These are phyloP conservation scores for Hyphantria cunea DNA, from an alignment of 1,140 invertebrate genomes.

Conservation along the genomic window DNA sequence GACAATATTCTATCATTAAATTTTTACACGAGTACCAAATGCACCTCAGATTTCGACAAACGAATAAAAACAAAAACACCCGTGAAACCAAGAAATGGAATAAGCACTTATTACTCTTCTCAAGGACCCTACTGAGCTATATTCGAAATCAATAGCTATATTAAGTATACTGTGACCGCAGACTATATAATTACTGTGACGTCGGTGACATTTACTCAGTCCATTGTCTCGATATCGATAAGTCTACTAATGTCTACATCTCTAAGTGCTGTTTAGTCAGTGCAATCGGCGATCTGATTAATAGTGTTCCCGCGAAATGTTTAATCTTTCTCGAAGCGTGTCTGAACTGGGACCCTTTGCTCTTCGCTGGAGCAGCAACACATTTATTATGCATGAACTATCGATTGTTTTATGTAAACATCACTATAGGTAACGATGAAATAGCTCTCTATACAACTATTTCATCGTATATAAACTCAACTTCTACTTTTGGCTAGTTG, in stretches of 20 bases:
- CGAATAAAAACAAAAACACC: no score
- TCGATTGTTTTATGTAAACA: constrained; percentile 50
- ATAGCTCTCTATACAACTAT: no score
- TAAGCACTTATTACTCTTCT: no score
- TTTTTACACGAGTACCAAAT: no score
- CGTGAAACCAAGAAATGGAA: no score
- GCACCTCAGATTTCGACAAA: no score
- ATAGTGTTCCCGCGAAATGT: constrained; percentile 76
- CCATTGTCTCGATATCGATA: constrained; percentile 47
- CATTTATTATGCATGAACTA: constrained; percentile 70
- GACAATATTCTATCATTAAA: no score
- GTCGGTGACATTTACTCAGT: not conserved
- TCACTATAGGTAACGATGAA: constrained; percentile 1
- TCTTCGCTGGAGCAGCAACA: constrained; percentile 37
- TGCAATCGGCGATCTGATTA: constrained; percentile 81
- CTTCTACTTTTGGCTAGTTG: no score
- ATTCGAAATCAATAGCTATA: no score
- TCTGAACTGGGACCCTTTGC: constrained; percentile 45
- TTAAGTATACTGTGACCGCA: not conserved
- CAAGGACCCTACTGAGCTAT: no score
- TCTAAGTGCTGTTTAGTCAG: constrained; percentile 69
- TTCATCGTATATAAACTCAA: no score
- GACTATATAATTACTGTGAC: not conserved
- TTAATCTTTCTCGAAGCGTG: constrained; percentile 74
- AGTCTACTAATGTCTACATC: constrained; percentile 25